Conservation (phyloP, 2,888 invertebrate genomes). For the Tigriopus californicus region DNA sequence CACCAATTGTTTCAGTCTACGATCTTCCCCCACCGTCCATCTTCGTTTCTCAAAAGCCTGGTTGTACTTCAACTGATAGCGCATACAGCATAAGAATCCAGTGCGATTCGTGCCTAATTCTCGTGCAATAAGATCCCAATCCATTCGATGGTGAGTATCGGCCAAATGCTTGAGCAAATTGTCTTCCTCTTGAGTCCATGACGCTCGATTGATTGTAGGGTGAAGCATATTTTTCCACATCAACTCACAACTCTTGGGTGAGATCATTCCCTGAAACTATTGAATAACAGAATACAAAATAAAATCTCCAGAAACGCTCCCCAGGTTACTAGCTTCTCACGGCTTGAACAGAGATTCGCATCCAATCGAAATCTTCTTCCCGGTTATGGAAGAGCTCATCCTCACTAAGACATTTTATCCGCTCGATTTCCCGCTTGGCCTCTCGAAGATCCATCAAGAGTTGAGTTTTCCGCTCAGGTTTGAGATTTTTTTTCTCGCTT, state of each 20-base stretch:
- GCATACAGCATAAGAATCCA: constrained; percentile 43
- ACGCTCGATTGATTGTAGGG: constrained; percentile 41
- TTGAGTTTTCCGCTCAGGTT: no score
- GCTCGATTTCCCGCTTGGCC: neutral
- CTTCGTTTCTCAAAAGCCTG: constrained; percentile 24
- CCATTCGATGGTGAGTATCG: constrained; percentile 21
- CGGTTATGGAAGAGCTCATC: neutral
- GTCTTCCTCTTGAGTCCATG: constrained; percentile 37
- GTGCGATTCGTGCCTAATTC: constrained; percentile 39
- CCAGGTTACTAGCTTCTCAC: no score
- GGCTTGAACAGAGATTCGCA: constrained; percentile 6
- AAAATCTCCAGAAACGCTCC: no score
- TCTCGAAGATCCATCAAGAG: neutral
- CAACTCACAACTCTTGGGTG: constrained; percentile 41
- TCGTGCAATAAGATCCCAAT: constrained; percentile 46
- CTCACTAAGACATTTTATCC: neutral
- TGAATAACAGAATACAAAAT: no score
- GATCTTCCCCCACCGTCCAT: constrained; percentile 51
- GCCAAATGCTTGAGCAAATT: constrained; percentile 28
- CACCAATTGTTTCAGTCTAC: constrained; percentile 40
- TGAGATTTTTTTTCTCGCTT: no score
- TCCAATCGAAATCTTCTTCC: constrained; percentile 10
- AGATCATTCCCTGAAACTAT: constrained; percentile 29
- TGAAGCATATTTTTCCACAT: constrained; percentile 52
- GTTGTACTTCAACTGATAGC: constrained; percentile 20